Percentiles rank a stretch among this genome's conserved stretches.
Conservation (phyloP, 2,113 vertebrate species). For the Oplegnathus fasciatus region DNA sequence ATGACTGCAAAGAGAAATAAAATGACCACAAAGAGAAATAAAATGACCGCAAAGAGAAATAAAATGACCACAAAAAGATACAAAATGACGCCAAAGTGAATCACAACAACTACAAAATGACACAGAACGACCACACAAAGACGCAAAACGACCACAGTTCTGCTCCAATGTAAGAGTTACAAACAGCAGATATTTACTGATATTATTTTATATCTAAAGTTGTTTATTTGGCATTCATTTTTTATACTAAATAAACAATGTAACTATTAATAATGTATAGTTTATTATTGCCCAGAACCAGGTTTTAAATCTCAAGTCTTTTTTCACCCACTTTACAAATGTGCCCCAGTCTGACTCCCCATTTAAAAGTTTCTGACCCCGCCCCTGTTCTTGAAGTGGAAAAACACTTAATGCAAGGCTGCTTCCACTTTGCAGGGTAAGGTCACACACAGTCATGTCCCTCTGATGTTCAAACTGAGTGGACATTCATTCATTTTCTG, state of each 20-base stretch:
- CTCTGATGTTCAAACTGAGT: background rate
- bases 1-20: accelerated
- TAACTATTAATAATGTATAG: background rate
- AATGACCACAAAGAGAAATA: background rate
- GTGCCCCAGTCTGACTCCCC: too few species aligned
- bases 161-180: background rate
- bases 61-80: background rate
- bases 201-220: background rate
- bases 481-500: conserved; percentile 27
- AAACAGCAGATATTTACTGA: background rate
- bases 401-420: background rate
- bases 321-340: background rate
- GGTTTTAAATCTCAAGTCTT: background rate
- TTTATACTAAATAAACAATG: background rate
- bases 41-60: background rate
- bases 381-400: background rate
- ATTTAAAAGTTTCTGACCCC: background rate
- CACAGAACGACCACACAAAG: background rate
- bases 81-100: accelerated
- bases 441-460: background rate
- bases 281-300: background rate
- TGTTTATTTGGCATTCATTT: background rate
- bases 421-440: background rate
- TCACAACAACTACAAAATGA: background rate
- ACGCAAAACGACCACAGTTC: background rate